Percentiles rank a stretch among this genome's conserved stretches.
These are phyloP conservation scores for Mythimna pallens DNA, from an alignment of 2,888 invertebrate species.

Conservation along the genomic window DNA sequence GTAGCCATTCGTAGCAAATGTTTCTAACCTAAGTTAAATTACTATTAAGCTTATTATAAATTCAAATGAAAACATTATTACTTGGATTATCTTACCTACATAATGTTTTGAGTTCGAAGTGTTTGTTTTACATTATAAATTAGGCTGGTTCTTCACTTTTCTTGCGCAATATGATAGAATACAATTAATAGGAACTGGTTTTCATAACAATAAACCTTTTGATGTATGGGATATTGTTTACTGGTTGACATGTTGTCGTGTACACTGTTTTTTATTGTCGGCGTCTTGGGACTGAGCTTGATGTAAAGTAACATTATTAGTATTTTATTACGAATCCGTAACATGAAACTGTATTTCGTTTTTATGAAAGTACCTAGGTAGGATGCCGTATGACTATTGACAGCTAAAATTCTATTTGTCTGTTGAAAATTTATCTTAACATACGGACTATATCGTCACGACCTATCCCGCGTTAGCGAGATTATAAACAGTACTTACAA, in stretches of 20 bases:
- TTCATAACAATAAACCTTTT: conserved; percentile 54
- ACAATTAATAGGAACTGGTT: conserved; percentile 46
- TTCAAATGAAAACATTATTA: conserved; percentile 7
- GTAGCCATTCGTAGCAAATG: conserved; percentile 28
- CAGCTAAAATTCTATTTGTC: conserved; percentile 50
- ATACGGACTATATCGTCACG: conserved; percentile 35
- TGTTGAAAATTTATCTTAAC: conserved; percentile 36
- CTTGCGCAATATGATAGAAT: conserved; percentile 15
- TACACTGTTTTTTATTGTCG: conserved; percentile 63
- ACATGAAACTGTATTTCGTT: conserved; percentile 60
- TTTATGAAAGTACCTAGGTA: conserved; percentile 58
- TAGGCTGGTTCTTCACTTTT: background rate
- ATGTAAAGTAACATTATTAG: conserved; percentile 65
- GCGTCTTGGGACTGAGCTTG: conserved; percentile 61
- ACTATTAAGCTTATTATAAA: background rate
- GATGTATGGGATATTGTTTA: conserved; percentile 50
- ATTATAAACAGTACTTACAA: background rate
- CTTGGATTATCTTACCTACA: background rate
- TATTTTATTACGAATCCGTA: conserved; percentile 61
- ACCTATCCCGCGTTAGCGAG: conserved; percentile 5
- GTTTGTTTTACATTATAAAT: conserved; percentile 6
- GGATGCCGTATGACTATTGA: conserved; percentile 50
- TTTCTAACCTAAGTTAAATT: too few species aligned
- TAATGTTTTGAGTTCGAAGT: background rate
- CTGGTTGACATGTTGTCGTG: conserved; percentile 59